Conservation (phyloP, 2,113 vertebrate genomes). For the Pangasianodon gigas region DNA sequence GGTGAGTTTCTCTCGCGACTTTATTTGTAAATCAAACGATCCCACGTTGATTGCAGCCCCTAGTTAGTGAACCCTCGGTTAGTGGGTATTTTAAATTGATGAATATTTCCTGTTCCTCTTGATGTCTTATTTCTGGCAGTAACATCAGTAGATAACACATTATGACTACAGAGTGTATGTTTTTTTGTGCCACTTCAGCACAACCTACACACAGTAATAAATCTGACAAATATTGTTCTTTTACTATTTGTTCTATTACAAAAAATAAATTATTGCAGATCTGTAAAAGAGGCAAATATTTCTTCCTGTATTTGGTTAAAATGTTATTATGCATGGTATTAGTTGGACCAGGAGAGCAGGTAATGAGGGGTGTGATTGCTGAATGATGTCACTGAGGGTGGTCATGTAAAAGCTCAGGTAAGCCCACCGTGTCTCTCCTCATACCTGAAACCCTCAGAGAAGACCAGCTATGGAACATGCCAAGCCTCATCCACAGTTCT, state of each 20-base stretch:
- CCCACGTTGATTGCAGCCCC: neutral
- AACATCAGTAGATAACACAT: neutral
- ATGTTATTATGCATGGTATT: neutral
- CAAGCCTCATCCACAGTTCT: conserved; percentile 64
- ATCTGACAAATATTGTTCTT: neutral
- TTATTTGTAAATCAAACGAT: neutral
- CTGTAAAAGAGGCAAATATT: neutral
- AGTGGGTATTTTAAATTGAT: neutral
- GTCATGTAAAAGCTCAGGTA: conserved; percentile 47
- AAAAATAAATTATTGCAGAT: neutral
- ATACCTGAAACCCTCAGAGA: conserved; percentile 50
- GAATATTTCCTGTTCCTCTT: neutral
- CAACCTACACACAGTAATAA: neutral
- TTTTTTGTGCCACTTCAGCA: neutral
- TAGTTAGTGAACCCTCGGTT: neutral
- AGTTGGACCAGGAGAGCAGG: neutral
- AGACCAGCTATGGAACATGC: conserved; percentile 57
- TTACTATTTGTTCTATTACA: neutral
- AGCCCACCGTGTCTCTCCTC: conserved; percentile 13
- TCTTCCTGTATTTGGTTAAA: neutral
- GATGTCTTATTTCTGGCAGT: conserved; percentile 1
- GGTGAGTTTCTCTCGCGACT: neutral
- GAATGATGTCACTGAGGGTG: conserved; percentile 56
- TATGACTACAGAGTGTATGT: neutral
- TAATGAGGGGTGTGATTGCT: conserved; percentile 57